Evolutionary conservation across 2,888 invertebrate genomes (phyloP), one percentile per base, ranked within the genome.

Genomic region (Meteorus cinctellus): DNA sequence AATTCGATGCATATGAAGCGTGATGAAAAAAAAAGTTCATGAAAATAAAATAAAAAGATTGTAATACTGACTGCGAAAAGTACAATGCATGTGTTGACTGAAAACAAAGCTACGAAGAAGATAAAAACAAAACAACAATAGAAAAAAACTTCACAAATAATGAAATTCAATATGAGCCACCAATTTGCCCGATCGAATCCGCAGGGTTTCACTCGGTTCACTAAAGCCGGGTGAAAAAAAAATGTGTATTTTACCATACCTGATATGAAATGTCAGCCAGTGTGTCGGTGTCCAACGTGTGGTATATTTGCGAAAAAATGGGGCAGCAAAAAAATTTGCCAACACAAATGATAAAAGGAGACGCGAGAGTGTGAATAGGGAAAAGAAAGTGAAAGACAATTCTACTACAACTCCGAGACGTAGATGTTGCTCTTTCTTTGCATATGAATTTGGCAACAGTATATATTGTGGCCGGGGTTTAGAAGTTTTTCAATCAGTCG

Each of bases 41-140:
- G 55, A 73, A 75, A 72, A 24, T 67, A 78, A 65, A 78, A 65
- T 31, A 71, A 71, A 78, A 29, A 77, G 77, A 77, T 82, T 83
- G 82, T 82, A 83, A 84, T 74, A 78, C 83, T 82, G 85, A 84
- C 81, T 83, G 84, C 82, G 80, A 84, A 83, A 86, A 85, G 83
- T 84, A 86, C 85, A 85, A 88, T 87, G 88, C 88, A 87, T 87
- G 84, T 87, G 88, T 88, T 87, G 84, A 86, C 82, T 84, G 85
- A 84, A 85, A 83, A 80, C 83, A 80, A 81, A 79, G 80, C 79
- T 79, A 80, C 71, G 77, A 78, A 73, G 71, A 72, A 78, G 75
- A 75, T 75, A 27, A 71, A 45, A 60, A 62, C 69, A 77, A 72
- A 59, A 66, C 62, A 67, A 4, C 2, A 67, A 48, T 65, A 59